Evolutionary conservation across 1,140 invertebrate genomes (phyloP), one percentile per base, ranked within the genome.

Genomic region (Caenorhabditis remanei): DNA sequence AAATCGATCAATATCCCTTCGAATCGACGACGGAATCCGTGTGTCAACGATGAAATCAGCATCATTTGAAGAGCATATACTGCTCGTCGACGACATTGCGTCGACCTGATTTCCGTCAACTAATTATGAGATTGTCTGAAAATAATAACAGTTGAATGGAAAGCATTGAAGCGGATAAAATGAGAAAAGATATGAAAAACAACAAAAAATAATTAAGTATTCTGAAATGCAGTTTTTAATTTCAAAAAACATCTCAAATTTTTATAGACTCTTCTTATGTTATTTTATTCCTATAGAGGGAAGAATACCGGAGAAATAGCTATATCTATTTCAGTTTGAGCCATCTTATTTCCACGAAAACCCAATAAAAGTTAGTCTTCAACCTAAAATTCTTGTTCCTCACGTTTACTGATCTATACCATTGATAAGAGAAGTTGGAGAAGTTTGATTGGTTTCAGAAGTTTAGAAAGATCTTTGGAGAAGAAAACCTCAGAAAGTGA

Each of bases 1-100:
- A 86, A 91, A 91, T 21, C 75, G 83, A 79, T 91, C 90, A 41
- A 91, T 92, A 85, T 91, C 90, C n/a, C 85, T 65, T 7, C 85
- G 85, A 32, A 85, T 65, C 13, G 85, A 48, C n/a, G 67, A 19
- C 46, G 85, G 85, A 32, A 85, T 85, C 50, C 67, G 14, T n/a
- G 63, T 85, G 32, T 85, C 85, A 9, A 85, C 67, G 11, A 85
- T 79, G 55, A 85, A 85, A 67, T 85, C 85, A 58, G 85, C 85
- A 24, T 85, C 85, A 56, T 85, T 85, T 24, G 85, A 85, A 48
- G 85, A 85, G 85, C 85, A 85, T 46, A 85, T 67, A 53, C 85
- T 85, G 67, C 85, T 85, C 63, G 85, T 85, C 85, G 85, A 85
- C 63, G 85, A 85, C 85, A 85, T 85, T 48, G 82, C 84, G 84